Base-by-base conservation (phyloP, 2,888 invertebrate genomes). In the Zaprionus bogoriensis region DNA sequence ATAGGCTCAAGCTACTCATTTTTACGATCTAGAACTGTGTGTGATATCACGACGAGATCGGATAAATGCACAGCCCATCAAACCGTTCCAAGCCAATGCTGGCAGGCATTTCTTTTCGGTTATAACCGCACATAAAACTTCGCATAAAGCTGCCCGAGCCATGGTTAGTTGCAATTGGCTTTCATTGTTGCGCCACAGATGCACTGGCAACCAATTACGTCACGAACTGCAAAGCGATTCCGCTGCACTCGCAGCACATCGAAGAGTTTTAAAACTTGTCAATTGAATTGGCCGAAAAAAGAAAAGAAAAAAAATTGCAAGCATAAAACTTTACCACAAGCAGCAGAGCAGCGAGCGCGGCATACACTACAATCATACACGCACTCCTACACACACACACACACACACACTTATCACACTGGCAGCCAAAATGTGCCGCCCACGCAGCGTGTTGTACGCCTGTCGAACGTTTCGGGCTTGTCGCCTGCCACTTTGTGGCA, bases 401-500 rank as follows among this genome's bases (percentile, higher is more conserved):
- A 25, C 44, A 53, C 36, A 9, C 7, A 46, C 23, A 46, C 48
- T 48, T 12, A 12, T 36, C 5, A 12, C 32, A n/a, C 32, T 6
- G 2, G 25, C 23, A 7, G 6, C 22, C 25, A 10, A 2, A 27
- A n/a, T n/a, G n/a, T n/a, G 20, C 41, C 22, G 22, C 41, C 20
- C 27, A 41, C 22, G 25, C 19, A 4, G 28, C 17, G 52, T 52
- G 32, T 32, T 19, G 50, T 12, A 28, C 23, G 3, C 3, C 12
- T 58, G 68, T 48, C 38, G 68, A 60, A 54, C 57, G 41, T 54
- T 67, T 64, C 64, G 59, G 70, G 73, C 79, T 79, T 80, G 78
- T 80, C 78, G 78, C 69, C 77, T 65, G 74, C 76, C 79, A 80
- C 79, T 79, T 78, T 81, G 76, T 55, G 76, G 83, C 83, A 82